Percentiles rank a stretch among this genome's conserved stretches.
Conservation (phyloP, 1,140 invertebrate species). For the Pemphigus obesinymphae region DNA sequence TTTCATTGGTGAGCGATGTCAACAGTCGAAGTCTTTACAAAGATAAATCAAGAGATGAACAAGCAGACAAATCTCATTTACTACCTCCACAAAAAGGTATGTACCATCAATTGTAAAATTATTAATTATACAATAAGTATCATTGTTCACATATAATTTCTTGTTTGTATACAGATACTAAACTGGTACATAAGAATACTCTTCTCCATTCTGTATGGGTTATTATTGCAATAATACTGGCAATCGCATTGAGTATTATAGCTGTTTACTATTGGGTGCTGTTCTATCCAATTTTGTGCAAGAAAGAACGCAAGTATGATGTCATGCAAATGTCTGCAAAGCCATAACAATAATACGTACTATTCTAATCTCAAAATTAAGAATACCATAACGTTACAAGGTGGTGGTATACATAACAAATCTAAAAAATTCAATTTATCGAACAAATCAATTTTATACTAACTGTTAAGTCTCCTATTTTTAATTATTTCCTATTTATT, state of each 20-base stretch:
- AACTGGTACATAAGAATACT: neutral
- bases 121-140: no score
- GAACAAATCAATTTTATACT: neutral
- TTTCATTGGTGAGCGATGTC: neutral
- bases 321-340: slow-evolving; percentile 55
- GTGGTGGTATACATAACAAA: neutral
- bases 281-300: slow-evolving; percentile 59
- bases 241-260: slow-evolving; percentile 54
- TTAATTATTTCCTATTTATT: neutral
- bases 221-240: slow-evolving; percentile 56
- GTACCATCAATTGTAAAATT: neutral
- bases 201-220: slow-evolving; percentile 55
- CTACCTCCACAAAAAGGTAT: neutral
- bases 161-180: neutral
- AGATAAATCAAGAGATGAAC: neutral
- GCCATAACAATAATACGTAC: neutral
- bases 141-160: no score
- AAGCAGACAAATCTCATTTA: neutral
- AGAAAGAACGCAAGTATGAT: slow-evolving; percentile 58
- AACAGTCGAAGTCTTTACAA: neutral
- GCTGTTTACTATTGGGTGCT: slow-evolving; percentile 59
- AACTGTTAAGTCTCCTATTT: neutral
- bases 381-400: slow-evolving; percentile 5
- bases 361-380: no score
- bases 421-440: neutral